Evolutionary conservation across 2,888 invertebrate genomes (phyloP), one percentile per base, ranked within the genome.

Genomic region (Caenorhabditis sp.): DNA sequence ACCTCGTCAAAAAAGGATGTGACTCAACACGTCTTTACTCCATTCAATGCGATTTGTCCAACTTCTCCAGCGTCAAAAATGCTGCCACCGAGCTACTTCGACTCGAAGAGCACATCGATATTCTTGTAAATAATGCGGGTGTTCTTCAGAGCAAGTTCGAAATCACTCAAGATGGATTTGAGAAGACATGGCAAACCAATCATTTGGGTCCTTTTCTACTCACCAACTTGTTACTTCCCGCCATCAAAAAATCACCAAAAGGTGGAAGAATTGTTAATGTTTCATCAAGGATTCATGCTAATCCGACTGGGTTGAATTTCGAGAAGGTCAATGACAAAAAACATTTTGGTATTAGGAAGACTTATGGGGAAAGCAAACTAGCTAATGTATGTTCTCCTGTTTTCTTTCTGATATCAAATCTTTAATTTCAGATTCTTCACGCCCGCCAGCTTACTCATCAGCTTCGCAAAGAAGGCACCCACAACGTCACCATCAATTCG

Each of bases 171-270:
- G 95, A 95, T 87, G 94, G 94, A 0, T 92, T 92, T 85, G 95
- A 96, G 89, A 92, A 92, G n/a, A 95, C 95, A 85, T 92, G 95
- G 89, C 93, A 92, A 63, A 92, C 93, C 10, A 96, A 96, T 89
- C 94, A 94, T 88, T 89, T 95, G 82, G 93, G 86, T 38, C 87
- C 86, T 21, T 88, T 88, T 72, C 75, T 88, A 49, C 84, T 91
- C 82, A 93, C 93, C 23, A 93, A 94, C 86, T 89, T 94, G 79
- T 89, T 96, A 63, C 89, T 95, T 88, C 93, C 94, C 64, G 90
- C 92, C 49, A 88, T 96, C 70, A 92, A 92, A 87, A 85, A 86
- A 61, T 86, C 89, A 10, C 89, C 89, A 3, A 92, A 91, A 23
- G 14, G 88, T 89, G 90, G 79, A 0, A 53, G 95, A 85, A 91